A percentile compares a stretch with the other conserved stretches of the same genome.
Conservation (phyloP, 2,797 vertebrate species). For the Acanthurus tractus region DNA sequence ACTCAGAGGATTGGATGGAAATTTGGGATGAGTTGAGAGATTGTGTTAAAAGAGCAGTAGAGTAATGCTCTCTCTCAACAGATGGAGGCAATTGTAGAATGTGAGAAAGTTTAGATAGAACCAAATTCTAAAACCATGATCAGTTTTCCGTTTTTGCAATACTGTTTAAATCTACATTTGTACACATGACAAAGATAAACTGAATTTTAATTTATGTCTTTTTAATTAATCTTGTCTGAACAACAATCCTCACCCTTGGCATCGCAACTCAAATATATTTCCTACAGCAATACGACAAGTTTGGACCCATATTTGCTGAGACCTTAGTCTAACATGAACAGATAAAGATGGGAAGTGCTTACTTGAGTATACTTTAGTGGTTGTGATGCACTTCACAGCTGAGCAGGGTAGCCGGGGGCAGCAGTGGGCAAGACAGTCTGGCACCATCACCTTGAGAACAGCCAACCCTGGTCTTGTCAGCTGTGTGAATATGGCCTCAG, state of each 20-base stretch:
- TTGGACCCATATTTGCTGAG: constrained; percentile 14
- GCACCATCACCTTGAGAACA: constrained; percentile 65
- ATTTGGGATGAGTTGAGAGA: constrained; percentile 34
- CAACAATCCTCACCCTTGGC: not conserved
- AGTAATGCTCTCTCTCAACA: constrained; percentile 9
- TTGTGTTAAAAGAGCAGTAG: constrained; percentile 31
- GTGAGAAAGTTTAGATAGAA: not conserved
- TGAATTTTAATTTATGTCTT: not conserved
- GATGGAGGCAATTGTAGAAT: not conserved
- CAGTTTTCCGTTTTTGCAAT: not conserved
- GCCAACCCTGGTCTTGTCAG: constrained; percentile 63
- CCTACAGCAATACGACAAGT: not conserved
- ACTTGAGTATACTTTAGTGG: constrained; percentile 43
- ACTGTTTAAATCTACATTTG: not conserved
- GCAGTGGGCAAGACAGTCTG: constrained; percentile 73
- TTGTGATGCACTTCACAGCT: constrained; percentile 62
- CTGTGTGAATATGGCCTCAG: constrained; percentile 71
- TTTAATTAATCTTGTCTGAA: constrained; percentile 3
- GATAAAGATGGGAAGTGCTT: constrained; percentile 54
- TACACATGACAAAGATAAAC: not conserved
- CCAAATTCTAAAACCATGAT: constrained; percentile 6
- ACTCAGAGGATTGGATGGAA: constrained; percentile 33
- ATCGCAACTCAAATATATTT: not conserved
- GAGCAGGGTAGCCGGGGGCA: constrained; percentile 57
- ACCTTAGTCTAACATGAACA: constrained; percentile 14